A percentile compares a stretch with the other conserved stretches of the same genome.
Evolutionary conservation across 92 coral and sea anemone species (phyloP).

Genomic region (Porites lobata): DNA sequence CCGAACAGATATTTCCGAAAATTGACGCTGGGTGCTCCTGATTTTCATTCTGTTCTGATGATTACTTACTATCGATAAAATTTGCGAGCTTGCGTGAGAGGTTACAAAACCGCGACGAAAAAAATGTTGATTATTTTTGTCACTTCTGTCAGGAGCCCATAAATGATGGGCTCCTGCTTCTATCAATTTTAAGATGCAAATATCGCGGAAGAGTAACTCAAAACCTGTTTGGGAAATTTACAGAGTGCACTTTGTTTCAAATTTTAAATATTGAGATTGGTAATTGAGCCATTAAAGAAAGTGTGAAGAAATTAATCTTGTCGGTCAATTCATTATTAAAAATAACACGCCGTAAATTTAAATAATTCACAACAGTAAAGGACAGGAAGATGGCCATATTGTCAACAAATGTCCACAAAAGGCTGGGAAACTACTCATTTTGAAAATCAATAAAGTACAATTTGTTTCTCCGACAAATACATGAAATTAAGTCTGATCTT

Average conservation of each 20-base stretch:
- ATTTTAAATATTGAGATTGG: background rate
- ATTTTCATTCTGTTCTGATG: too few relatives aligned
- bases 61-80: too few relatives aligned
- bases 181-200: background rate
- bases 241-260: background rate
- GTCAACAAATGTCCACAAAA: background rate
- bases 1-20: too few relatives aligned
- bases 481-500: too few relatives aligned
- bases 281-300: background rate
- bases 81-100: too few relatives aligned
- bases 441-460: background rate
- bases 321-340: background rate
- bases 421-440: background rate
- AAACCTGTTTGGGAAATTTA: background rate
- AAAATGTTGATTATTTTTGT: too few relatives aligned
- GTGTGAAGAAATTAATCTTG: background rate
- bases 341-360: constrained; percentile 12
- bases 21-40: too few relatives aligned
- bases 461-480: background rate
- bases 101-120: too few relatives aligned
- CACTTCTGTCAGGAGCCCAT: too few relatives aligned
- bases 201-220: background rate
- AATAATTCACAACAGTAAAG: background rate
- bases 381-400: background rate
- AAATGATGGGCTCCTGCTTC: too few relatives aligned